Base-by-base conservation (phyloP, 2,113 vertebrate genomes). In the Myocastor coypus region DNA sequence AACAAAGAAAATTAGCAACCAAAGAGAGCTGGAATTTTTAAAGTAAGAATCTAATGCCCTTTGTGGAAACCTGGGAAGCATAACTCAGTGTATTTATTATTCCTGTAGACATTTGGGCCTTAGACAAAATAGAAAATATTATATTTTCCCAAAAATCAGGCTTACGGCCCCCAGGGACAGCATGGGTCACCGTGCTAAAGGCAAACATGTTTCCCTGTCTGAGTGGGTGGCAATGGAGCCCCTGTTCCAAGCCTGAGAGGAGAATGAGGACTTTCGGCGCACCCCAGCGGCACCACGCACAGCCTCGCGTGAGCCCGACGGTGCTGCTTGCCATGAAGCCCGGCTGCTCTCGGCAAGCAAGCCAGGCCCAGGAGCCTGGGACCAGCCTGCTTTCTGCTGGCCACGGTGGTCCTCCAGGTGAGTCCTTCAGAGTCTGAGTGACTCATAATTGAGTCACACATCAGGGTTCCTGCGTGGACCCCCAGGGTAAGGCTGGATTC, bases 371-470 rank as follows among this genome's bases (percentile, higher is more conserved):
- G 19, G 55, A 37, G 28, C 20, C 6, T 61, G 34, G 26, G 20
- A 19, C 0, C 14, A 1, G 3, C 7, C 12, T 0, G 1, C 1
- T 42, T 9, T 13, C 63, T 46, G 28, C 16, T 19, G 10, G 9
- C n/a, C 57, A 57, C 13, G 8, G 19, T 78, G 40, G 3, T 5
- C 28, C 7, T 59, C 52, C 52, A 71, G n/a, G 17, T 82, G 92
- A 86, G 34, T 59, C 46, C 14, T 92, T 85, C 42, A 66, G n/a
- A 82, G 71, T 52, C 12, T 26, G 5, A 52, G n/a, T 55, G 13
- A 84, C 85, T 85, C 24, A 77, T 30, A 75, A 9, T 4, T 57
- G 37, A 88, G 20, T 24, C 73, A 7, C 11, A 11, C n/a, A n/a
- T 52, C 26, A 84, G 7, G 3, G 13, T 4, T 1, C 17, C 68